These are phyloP conservation scores for Datnioides undecimradiatus DNA, from an alignment of 2,113 vertebrate species.

Conservation along the genomic window DNA sequence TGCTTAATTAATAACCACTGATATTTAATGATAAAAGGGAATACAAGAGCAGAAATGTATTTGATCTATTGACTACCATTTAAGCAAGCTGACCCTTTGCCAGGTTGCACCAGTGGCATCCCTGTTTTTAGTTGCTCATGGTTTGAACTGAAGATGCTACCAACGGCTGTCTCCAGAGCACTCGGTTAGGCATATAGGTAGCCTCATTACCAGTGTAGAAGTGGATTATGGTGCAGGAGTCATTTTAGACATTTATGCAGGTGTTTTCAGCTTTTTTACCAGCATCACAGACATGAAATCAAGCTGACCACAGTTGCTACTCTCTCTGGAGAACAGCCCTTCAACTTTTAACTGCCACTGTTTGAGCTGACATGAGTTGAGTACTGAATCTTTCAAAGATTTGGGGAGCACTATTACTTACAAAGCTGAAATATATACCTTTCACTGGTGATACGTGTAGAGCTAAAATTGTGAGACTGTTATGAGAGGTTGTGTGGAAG, in stretches of 20 bases:
- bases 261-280: neutral
- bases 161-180: neutral
- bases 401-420: neutral
- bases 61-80: neutral
- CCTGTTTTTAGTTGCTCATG: neutral
- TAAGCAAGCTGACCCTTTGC: neutral
- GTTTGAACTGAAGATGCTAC: neutral
- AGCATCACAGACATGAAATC: neutral
- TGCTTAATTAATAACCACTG: neutral
- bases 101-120: neutral
- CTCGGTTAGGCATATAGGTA: no score
- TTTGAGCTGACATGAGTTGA: neutral
- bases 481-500: neutral
- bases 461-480: neutral
- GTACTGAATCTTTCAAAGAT: neutral
- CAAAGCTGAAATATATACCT: neutral
- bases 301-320: neutral
- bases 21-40: neutral
- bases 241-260: neutral
- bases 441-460: neutral
- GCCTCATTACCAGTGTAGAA: no score
- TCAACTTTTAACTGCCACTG: neutral
- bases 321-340: neutral
- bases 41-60: neutral
- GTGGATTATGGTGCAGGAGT: neutral